Base-by-base conservation (phyloP, 2,113 vertebrate species). In the Chloropsis hardwickii region DNA sequence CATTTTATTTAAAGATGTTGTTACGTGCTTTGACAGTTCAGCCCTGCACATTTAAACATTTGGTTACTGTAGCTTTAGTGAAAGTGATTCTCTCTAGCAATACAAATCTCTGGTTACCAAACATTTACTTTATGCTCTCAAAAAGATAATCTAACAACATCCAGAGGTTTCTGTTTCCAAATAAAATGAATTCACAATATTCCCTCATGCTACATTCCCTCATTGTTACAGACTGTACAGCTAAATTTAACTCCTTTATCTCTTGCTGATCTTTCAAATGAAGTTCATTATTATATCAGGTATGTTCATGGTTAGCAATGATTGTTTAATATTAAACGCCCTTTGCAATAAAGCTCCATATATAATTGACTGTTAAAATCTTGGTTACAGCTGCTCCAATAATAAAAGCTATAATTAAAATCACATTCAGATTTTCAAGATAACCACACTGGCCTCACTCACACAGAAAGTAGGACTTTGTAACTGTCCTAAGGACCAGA, bases 211-310 rank as follows among this genome's bases (percentile, higher is more conserved):
- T 94, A 95, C n/a, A n/a, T n/a, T n/a, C n/a, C n/a, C n/a, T n/a
- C n/a, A n/a, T 96, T 96, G 84, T 86, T 95, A 65, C 60, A 69
- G 97, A 64, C 89, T 47, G 65, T 86, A 90, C 76, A 90, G 93
- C 86, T 97, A 95, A 96, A 97, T 97, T 96, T 96, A 97, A 96
- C 96, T 94, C 67, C 95, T 96, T 96, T 97, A 95, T 95, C 95
- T 97, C 92, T 90, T 15, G 67, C 50, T 96, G 94, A 96, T 97
- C 96, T 97, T 95, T 90, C 82, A 88, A 95, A 83, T 90, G 77
- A 94, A 95, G 90, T 77, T 91, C 96, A 86, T 97, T 97, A 97
- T 98, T 96, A 39, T 92, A 94, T 92, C 94, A 97, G 97, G 95
- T 97, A 97, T 94, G 95, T 96, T 97, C 97, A 97, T 28, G 47